Evolutionary conservation across 2,888 invertebrate genomes (phyloP), one percentile per base, ranked within the genome.

Genomic region (Athalia rosae): DNA sequence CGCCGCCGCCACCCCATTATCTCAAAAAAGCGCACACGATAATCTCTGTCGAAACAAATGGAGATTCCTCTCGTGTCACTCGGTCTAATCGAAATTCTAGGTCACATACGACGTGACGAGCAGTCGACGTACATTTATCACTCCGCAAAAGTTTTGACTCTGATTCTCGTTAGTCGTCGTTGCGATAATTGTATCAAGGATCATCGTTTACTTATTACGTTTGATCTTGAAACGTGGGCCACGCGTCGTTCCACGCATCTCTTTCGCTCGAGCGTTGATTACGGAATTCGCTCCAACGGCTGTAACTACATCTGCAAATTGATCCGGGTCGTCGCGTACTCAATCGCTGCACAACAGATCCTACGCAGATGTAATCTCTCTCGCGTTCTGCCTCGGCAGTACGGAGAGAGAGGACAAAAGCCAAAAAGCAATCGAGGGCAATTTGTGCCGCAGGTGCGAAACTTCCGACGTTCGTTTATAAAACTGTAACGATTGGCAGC

Each of bases 331-430:
- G 48, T 62, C 74, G 41, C 74, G 48, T 45, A 58, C 13, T 11
- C 62, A 28, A 28, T 28, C 28, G 28, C 28, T 28, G 28, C 28
- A 28, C 28, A 28, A 28, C 28, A 11, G 13, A 71, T 56, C 58
- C 71, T 56, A 62, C 74, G 43, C 74, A 48, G 61, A 74, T 74
- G 74, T 74, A 62, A 74, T 74, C 74, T 61, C 61, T 15, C 45
- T 48, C 28, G 8, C 7, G n/a, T n/a, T n/a, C n/a, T n/a, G 53
- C 6, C 9, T 9, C 9, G 53, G 53, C 53, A 53, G 6, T 9
- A 53, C 8, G 8, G 53, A 53, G 53, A 8, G 53, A 53, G n/a
- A 53, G 53, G 53, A n/a, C n/a, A 9, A 53, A n/a, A 53, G 53
- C 53, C 9, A 53, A 53, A 53, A 71, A 58, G 43, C 47, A 43